Base-by-base conservation (phyloP, 1,140 invertebrate genomes). In the Nasonia giraulti region DNA sequence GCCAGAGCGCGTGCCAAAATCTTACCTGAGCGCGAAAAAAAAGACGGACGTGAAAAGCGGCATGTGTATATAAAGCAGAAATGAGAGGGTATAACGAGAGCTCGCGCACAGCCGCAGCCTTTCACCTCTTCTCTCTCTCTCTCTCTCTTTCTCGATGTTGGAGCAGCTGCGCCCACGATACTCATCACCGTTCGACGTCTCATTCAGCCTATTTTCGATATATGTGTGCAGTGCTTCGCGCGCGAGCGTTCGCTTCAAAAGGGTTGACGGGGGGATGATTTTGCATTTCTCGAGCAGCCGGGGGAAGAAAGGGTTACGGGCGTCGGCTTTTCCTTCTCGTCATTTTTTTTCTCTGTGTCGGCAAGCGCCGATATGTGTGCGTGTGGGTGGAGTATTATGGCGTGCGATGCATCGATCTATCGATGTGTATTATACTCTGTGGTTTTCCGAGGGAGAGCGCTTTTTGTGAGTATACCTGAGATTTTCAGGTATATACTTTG, bases 201-300 rank as follows among this genome's bases (percentile, higher is more conserved):
- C 82, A 71, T 83, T 77, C 75, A 83, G 23, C 23, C 31, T 40
- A 20, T 44, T 71, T n/a, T 76, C 5, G 14, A 14, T 76, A 47
- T 27, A 12, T 20, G 74, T 12, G 33, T 47, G 27, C 27, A 27
- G 27, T 27, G 27, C 4, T 11, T 71, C 11, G 31, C 2, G 6
- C 17, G 10, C 44, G 10, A 66, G 78, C 11, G 55, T n/a, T 62
- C 55, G 55, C 6, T n/a, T 62, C 62, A 23, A 76, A 78, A 78
- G 68, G 50, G 40, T 84, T 76, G 82, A 84, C 55, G 82, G 47
- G n/a, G 82, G 82, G 82, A 84, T 84, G 82, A 84, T 84, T 84
- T 73, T 69, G 69, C 83, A 80, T 80, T 84, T 75, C 73, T 76
- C 83, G 33, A 75, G 55, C n/a, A 50, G 33, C 33, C 33, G 47